Base-by-base conservation (phyloP, 2,797 vertebrate genomes). In the Odontamblyopus rebecca region DNA sequence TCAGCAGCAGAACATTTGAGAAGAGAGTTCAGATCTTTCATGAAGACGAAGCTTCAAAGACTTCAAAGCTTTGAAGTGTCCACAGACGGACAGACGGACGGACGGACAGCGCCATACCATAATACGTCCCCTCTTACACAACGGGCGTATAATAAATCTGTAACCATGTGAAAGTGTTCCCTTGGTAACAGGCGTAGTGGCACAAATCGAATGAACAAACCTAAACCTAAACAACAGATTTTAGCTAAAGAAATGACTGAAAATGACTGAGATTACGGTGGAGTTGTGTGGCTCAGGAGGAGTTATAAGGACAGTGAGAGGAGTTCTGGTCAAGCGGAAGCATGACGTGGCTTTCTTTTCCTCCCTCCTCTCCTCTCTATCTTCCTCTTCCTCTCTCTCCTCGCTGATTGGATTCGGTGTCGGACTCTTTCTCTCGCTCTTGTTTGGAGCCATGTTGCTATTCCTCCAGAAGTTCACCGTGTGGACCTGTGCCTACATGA, bases 351-450 rank as follows among this genome's bases (percentile, higher is more conserved):
- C 9, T 26, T 9, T 18, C 61, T 6, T 44, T 35, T 41, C 35
- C 61, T 63, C 26, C 12, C 2, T 66, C 15, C 1, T 48, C 13
- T 8, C 44, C 1, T 29, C 13, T 29, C n/a, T 44, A 2, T 27
- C 7, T 13, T 48, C 12, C 1, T 1, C 26, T 5, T 50, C 44
- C 41, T 3, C 23, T 50, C n/a, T 50, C 44, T 23, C 23, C 2
- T 50, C 41, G 9, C 0, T 89, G 0, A 56, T 38, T 0, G 89
- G 84, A 0, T 95, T 98, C 4, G 0, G 32, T 0, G 51, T 85
- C 0, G 97, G 96, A 18, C 72, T 98, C 76, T 7, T 82, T 6
- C 32, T 97, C 69, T 93, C 94, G 2, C 90, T 89, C 0, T 0
- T 89, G 30, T 96, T 94, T 0, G 96, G 95, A 0, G 18, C 85